These are phyloP conservation scores for Apis laboriosa DNA, from an alignment of 1,140 invertebrate genomes.

Conservation along the genomic window DNA sequence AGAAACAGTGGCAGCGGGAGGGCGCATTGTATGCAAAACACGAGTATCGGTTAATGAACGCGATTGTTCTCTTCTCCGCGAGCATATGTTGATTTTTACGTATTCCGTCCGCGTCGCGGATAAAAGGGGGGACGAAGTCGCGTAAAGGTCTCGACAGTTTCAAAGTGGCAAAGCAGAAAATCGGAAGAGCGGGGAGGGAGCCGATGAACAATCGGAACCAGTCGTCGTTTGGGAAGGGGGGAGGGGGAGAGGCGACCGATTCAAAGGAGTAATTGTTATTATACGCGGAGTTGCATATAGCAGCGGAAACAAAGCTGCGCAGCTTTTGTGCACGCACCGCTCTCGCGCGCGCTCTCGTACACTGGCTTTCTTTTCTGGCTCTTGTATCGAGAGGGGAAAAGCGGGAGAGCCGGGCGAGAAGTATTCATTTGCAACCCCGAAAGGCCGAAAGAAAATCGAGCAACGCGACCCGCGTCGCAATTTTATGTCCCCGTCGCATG, in stretches of 20 bases:
- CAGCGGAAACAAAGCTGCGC: background rate
- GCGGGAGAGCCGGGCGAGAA: background rate
- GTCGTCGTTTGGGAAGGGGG: background rate
- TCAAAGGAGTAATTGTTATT: conserved; percentile 19
- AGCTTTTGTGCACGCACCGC: conserved; percentile 12
- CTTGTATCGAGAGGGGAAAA: no score
- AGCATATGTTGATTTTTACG: conserved; percentile 8
- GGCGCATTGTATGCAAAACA: background rate
- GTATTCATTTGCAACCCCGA: conserved; percentile 8
- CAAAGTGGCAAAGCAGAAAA: conserved; percentile 21
- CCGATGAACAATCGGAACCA: background rate
- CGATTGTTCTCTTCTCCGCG: background rate
- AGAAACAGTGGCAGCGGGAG: background rate
- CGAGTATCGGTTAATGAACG: background rate
- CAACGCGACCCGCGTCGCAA: background rate
- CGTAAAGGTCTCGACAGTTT: background rate
- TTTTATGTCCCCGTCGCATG: conserved; percentile 17
- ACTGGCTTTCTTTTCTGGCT: background rate
- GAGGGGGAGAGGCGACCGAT: background rate
- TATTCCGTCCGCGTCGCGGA: background rate
- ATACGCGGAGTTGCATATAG: background rate
- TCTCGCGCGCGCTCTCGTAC: background rate
- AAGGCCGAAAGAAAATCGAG: conserved; percentile 8
- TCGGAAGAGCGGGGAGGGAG: background rate
- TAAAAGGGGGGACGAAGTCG: background rate